Percentiles rank a stretch among this genome's conserved stretches.
phyloP scores from a whole-genome alignment of 2,888 invertebrate genomes.

The Chelonus formosanus region DNA sequence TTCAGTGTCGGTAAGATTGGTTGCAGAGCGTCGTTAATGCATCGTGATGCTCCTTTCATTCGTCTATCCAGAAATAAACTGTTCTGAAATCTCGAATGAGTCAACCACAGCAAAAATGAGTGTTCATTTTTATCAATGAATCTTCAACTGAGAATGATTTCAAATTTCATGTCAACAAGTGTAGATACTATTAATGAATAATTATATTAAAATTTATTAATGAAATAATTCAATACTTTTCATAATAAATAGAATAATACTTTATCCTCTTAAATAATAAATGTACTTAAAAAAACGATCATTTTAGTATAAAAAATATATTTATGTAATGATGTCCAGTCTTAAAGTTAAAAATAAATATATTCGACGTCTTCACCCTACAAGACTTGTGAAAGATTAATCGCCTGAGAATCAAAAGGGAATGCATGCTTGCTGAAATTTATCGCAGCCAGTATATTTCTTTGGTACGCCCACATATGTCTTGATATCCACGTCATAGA shows the following conservation, averaged over 20 bases:
- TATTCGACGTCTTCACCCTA: conserved; percentile 33
- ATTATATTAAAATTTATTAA: background rate
- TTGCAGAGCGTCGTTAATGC: conserved; percentile 30
- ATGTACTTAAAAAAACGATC: background rate
- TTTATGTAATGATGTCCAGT: conserved; percentile 19
- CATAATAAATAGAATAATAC: no score
- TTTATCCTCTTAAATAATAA: no score
- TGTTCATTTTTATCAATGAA: conserved; percentile 23
- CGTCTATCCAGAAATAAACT: conserved; percentile 21
- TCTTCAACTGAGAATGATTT: background rate
- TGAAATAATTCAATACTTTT: no score
- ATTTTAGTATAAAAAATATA: conserved; percentile 10
- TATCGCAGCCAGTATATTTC: conserved; percentile 43
- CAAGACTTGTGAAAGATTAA: conserved; percentile 33
- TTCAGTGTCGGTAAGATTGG: conserved; percentile 31
- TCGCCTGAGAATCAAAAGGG: conserved; percentile 36
- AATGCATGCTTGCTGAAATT: conserved; percentile 41
- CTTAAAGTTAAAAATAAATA: conserved; percentile 31
- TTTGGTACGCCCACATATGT: conserved; percentile 42
- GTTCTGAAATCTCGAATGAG: conserved; percentile 3
- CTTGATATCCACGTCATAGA: conserved; percentile 41
- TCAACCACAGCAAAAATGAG: conserved; percentile 11
- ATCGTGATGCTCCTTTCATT: conserved; percentile 34
- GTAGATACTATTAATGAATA: background rate
- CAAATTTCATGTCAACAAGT: background rate